These are phyloP conservation scores for Trachelipus rathkii DNA, from an alignment of 1,140 invertebrate species.

Conservation along the genomic window DNA sequence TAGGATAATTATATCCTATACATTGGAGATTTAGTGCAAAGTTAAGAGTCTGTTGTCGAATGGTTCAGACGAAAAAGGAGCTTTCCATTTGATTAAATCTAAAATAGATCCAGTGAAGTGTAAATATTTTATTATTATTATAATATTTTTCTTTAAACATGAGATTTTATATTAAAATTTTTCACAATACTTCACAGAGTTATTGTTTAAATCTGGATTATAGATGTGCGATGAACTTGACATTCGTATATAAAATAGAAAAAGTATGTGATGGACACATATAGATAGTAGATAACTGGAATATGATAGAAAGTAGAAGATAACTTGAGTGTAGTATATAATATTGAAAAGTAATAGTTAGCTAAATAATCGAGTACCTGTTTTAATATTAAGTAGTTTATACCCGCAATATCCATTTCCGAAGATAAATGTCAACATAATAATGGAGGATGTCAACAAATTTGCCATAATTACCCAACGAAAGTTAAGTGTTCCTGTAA, in stretches of 20 bases:
- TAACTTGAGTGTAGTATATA: neutral
- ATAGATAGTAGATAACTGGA: too few relatives aligned
- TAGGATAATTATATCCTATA: neutral
- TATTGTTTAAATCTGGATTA: neutral
- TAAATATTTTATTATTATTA: neutral
- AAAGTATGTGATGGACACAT: too few relatives aligned
- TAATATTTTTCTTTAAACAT: neutral
- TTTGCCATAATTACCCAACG: too few relatives aligned
- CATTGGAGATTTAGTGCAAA: constrained; percentile 56
- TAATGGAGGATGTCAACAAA: too few relatives aligned
- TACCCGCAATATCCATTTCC: neutral
- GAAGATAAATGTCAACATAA: too few relatives aligned
- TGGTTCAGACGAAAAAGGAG: constrained; percentile 76
- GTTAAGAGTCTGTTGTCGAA: constrained; percentile 53
- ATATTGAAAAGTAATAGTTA: neutral
- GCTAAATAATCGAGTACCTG: neutral
- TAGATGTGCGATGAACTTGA: neutral
- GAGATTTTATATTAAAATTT: neutral
- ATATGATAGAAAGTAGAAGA: neutral
- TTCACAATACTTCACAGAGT: constrained; percentile 57
- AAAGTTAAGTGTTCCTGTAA: too few relatives aligned
- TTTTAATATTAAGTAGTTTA: neutral
- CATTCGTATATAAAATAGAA: neutral
- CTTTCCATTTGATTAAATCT: constrained; percentile 60
- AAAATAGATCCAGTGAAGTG: neutral